These are phyloP conservation scores for Pristionchus arcanus DNA, from an alignment of 2,888 invertebrate genomes.

Conservation along the genomic window DNA sequence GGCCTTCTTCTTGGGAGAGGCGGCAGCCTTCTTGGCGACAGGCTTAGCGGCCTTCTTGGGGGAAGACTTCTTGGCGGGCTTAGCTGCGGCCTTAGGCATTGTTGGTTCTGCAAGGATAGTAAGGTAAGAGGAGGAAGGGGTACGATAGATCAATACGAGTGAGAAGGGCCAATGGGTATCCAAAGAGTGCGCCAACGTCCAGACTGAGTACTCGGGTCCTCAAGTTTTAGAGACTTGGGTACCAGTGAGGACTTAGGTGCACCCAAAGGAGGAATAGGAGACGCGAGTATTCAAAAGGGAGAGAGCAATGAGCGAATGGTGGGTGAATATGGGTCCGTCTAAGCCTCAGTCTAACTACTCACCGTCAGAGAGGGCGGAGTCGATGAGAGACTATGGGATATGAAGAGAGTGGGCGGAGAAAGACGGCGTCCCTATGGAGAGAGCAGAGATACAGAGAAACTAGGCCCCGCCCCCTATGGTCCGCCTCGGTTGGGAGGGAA, in stretches of 20 bases:
- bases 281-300: not conserved
- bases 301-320: not conserved
- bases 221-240: not conserved
- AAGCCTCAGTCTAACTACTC: not conserved
- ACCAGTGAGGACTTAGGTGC: conserved; percentile 1
- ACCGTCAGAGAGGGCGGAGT: not conserved
- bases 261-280: not conserved
- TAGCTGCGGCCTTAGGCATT: conserved; percentile 48
- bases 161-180: not conserved
- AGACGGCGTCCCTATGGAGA: conserved; percentile 34
- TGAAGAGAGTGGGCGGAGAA: conserved; percentile 47
- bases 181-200: not conserved
- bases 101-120: not conserved
- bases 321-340: not conserved
- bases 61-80: conserved; percentile 56
- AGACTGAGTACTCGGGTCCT: not conserved
- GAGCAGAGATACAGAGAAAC: conserved; percentile 24
- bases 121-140: not conserved
- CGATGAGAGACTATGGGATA: conserved; percentile 26
- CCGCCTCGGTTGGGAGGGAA: not conserved
- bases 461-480: not conserved
- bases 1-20: conserved; percentile 79
- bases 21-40: conserved; percentile 78
- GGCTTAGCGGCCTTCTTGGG: conserved; percentile 59
- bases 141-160: not conserved